Evolutionary conservation across 2,888 invertebrate species (phyloP).

Genomic region (Dryocosmus kuriphilus): DNA sequence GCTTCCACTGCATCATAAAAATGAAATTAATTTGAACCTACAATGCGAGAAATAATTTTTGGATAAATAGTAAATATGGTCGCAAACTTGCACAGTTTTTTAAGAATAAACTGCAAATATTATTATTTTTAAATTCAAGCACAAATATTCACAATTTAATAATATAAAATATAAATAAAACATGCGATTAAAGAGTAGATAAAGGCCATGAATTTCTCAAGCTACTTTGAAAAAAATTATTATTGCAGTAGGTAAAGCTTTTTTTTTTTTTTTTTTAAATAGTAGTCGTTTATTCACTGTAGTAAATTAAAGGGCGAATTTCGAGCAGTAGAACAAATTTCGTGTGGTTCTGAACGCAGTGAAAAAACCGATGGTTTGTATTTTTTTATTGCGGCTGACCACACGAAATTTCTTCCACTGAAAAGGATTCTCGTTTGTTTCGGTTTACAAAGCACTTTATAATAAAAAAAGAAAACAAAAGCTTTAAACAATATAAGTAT

Average conservation of each 20-base stretch:
- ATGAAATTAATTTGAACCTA: too few relatives aligned
- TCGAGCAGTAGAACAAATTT: neutral
- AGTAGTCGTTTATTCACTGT: neutral
- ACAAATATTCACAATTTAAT: too few relatives aligned
- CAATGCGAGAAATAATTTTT: too few relatives aligned
- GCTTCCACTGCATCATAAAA: too few relatives aligned
- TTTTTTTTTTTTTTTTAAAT: neutral
- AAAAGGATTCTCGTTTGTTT: neutral
- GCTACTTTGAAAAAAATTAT: neutral
- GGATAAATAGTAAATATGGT: too few relatives aligned
- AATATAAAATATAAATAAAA: neutral
- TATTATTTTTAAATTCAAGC: too few relatives aligned
- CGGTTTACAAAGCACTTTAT: neutral
- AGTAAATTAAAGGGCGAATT: neutral
- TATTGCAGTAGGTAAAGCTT: neutral
- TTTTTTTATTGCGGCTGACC: neutral
- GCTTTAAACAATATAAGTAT: too few relatives aligned
- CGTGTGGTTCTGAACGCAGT: neutral
- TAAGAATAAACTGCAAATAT: too few relatives aligned
- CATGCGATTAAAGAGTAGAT: neutral
- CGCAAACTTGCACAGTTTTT: too few relatives aligned
- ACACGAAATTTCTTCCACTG: neutral
- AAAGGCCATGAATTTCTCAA: neutral
- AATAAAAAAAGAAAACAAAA: neutral
- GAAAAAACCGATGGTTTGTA: neutral